These are phyloP conservation scores for Neodiprion lecontei DNA, from an alignment of 1,140 invertebrate species.

Conservation along the genomic window DNA sequence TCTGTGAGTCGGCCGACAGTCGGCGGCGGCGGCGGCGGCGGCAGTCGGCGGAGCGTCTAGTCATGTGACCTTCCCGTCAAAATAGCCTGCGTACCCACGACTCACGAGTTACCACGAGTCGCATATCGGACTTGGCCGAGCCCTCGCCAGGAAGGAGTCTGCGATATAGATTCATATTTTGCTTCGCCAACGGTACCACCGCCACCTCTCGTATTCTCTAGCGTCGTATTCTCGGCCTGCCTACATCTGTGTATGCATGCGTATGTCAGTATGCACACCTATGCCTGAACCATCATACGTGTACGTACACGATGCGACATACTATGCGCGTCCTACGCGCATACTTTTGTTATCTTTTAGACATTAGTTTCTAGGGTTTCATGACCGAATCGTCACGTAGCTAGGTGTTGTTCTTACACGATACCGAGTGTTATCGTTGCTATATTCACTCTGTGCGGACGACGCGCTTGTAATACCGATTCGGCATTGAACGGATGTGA, in stretches of 20 bases:
- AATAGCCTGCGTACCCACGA: slow-evolving; percentile 68
- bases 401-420: background rate
- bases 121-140: slow-evolving; percentile 6
- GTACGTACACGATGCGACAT: background rate
- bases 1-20: background rate
- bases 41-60: slow-evolving; percentile 55
- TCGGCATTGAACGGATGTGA: too few species aligned
- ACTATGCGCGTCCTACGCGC: background rate
- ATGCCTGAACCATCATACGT: too few species aligned
- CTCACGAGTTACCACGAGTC: slow-evolving; percentile 6
- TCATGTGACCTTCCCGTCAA: slow-evolving; percentile 76
- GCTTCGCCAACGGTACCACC: slow-evolving; percentile 2
- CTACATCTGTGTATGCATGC: too few species aligned
- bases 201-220: background rate
- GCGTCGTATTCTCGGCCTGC: too few species aligned
- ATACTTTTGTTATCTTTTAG: background rate
- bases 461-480: too few species aligned
- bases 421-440: too few species aligned
- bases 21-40: slow-evolving; percentile 23
- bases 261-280: too few species aligned
- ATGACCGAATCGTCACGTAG: background rate
- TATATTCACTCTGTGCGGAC: too few species aligned
- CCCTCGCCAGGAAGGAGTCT: slow-evolving; percentile 9
- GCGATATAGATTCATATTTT: slow-evolving; percentile 19
- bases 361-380: too few species aligned